Evolutionary conservation across 2,113 vertebrate species (phyloP), one percentile per base, ranked within the genome.

Genomic region (Malurus melanocephalus): DNA sequence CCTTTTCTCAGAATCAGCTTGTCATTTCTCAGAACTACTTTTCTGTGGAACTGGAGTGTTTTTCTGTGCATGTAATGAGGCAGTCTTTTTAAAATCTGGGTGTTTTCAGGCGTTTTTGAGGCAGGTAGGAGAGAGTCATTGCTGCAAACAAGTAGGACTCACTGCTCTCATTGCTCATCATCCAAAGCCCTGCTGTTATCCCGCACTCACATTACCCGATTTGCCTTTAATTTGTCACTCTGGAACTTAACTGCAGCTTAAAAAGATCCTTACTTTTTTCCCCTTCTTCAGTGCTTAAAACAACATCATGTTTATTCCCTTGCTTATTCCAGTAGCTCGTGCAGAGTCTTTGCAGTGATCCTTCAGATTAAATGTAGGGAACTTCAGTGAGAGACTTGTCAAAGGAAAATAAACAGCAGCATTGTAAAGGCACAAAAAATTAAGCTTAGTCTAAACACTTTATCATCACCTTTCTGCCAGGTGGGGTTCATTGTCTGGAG

Each of bases 1-100:
- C n/a, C 46, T 28, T 7, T 3, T 2, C 51, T 5, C 22, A 20
- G 1, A 26, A 6, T 1, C 12, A 4, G 0, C 57, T 15, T 12
- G 59, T 49, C 1, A 0, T 23, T 52, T 18, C 49, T 43, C 71
- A 64, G 30, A 14, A 0, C 49, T 6, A 6, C 2, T 3, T 60
- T 53, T 13, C 45, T 42, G 6, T 5, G 14, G 6, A 5, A 1
- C 32, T 46, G 22, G 14, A 2, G 0, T 18, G 4, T 42, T 84
- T 42, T 84, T 28, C 27, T 48, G 28, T 20, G 6, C 46, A 2
- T 7, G 0, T 8, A 4, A 13, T 3, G 53, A 42, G 40, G 32
- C 53, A 40, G 68, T 60, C 3, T 38, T n/a, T 33, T 19, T 1
- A 30, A 32, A 16, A 11, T 33, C 21, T 3, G 9, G 49, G 22